Conservation (phyloP, 2,113 vertebrate species). For the Pampusana beccarii region DNA sequence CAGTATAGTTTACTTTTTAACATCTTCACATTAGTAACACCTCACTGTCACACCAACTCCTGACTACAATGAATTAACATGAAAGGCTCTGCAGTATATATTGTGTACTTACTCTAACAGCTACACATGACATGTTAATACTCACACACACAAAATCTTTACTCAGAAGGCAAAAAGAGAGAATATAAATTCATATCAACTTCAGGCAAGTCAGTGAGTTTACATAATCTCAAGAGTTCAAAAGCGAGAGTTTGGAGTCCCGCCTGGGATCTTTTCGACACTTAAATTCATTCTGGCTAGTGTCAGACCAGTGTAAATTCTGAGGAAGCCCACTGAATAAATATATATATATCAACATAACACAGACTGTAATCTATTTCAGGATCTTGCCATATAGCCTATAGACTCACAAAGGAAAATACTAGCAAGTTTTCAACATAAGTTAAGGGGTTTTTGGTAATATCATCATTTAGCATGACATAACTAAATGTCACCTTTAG, state of each 20-base stretch:
- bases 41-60: not conserved
- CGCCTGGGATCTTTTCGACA: not conserved
- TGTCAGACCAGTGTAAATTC: not conserved
- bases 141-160: not conserved
- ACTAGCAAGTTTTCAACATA: not conserved
- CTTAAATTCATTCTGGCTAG: not conserved
- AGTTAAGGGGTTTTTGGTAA: not conserved
- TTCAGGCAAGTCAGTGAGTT: not conserved
- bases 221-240: not conserved
- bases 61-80: not conserved
- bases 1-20: not conserved
- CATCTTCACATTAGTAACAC: not conserved
- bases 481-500: slow-evolving; percentile 38
- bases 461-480: not conserved
- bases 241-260: not conserved
- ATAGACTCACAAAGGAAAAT: not conserved
- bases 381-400: not conserved
- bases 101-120: not conserved
- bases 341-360: not conserved
- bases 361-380: not conserved
- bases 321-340: not conserved
- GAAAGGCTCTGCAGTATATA: not conserved
- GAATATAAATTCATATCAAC: not conserved
- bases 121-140: not conserved
- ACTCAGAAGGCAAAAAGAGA: not conserved